Base-by-base conservation (phyloP, 2,888 invertebrate species). In the Drosophila eohydei region DNA sequence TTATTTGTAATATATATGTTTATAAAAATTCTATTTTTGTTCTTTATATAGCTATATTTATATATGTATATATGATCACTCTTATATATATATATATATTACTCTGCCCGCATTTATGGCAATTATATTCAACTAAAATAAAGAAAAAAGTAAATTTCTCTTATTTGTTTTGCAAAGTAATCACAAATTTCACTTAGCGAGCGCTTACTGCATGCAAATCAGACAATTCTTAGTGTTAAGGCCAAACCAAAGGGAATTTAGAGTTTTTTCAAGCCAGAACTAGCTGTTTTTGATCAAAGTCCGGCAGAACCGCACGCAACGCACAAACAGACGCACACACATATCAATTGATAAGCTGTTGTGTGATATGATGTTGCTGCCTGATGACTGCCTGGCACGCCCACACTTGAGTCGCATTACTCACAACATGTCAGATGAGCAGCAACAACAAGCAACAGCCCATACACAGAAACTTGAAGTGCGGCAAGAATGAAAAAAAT, bases 331-430 rank as follows among this genome's bases (percentile, higher is more conserved):
- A 38, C 16, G 51, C 8, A 43, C 43, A 58, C 6, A 34, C 30
- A 48, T 44, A 63, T 46, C 54, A 78, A 74, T 78, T 78, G 76
- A 76, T 76, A 76, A 79, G 68, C 74, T 60, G 56, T 61, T 62
- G 16, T 60, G 34, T 65, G 73, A 73, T 74, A 73, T 60, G 59
- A 78, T 75, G 67, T 59, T 58, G 77, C 57, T 75, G 77, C 62
- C 68, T 70, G 46, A 64, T 76, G 74, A 77, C 51, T 38, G 61
- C 59, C 43, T 28, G 74, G 14, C 79, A 68, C 76, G 74, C 76
- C 79, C 64, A 76, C 76, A 78, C 76, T 76, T 68, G 34, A 76
- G 56, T 30, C 59, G 55, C 62, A 78, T 76, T 76, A 76, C 76
- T 76, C 79, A 76, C 73, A 50, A 59, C 36, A 56, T 58, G 38